Evolutionary conservation across 2,797 vertebrate genomes (phyloP), one percentile per base, ranked within the genome.

Genomic region (Mionectes olivaceus): DNA sequence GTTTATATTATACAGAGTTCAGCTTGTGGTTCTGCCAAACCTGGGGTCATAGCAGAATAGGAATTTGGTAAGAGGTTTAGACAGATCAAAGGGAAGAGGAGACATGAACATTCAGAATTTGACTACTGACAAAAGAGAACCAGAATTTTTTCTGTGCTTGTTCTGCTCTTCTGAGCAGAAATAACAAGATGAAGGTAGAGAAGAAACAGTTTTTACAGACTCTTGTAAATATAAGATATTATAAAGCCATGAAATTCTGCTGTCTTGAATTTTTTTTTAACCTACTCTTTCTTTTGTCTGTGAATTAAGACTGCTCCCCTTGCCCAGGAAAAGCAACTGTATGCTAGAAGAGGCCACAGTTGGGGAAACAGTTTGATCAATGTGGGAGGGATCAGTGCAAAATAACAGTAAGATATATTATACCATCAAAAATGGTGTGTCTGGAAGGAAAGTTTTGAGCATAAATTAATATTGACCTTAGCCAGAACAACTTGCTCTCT

Each of bases 341-440:
- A 73, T 90, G 79, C 83, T 91, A 44, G 89, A 94, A 92, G 95
- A 95, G 91, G 93, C 95, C 80, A 73, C 87, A 88, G 61, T 70
- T 85, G 75, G 88, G 83, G 63, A 90, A 95, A 55, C 76, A 64
- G 84, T 79, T 94, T 94, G 80, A 96, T 94, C 96, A 73, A 13
- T 92, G 84, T 86, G 81, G 63, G 59, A 95, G 95, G 94, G 95
- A 83, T 76, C 63, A 70, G 60, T 85, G 68, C 92, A 67, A 94
- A 93, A 91, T 77, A 91, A 95, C 86, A 92, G 80, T 61, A 86
- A 96, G 91, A 96, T 94, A 61, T 86, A 96, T 96, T 96, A 95
- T 95, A 89, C 65, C 63, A 69, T 94, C 84, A 44, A 75, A 94
- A 95, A 90, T 76, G 49, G 46, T 55, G 70, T 73, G 84, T 84